phyloP scores from a whole-genome alignment of 2,113 vertebrate genomes.

The Pteropus alecto region DNA sequence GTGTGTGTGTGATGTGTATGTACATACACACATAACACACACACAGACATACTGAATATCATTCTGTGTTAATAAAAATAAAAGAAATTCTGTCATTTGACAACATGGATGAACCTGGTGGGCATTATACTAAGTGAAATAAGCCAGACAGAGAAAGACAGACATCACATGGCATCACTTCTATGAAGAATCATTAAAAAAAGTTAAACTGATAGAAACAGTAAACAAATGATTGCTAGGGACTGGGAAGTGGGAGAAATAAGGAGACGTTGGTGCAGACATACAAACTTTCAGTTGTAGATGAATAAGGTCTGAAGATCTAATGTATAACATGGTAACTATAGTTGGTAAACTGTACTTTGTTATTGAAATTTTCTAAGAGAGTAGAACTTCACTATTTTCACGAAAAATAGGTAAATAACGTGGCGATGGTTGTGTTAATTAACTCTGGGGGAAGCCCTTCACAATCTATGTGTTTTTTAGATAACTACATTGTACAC shows the following conservation, averaged over 20 bases:
- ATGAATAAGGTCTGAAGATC: background rate
- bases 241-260: background rate
- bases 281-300: background rate
- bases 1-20: background rate
- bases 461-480: background rate
- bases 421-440: background rate
- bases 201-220: background rate
- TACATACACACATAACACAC: background rate
- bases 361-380: background rate
- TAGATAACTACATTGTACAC: background rate
- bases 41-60: background rate
- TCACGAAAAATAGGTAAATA: background rate
- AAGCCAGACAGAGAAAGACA: background rate
- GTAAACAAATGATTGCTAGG: background rate
- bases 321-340: background rate
- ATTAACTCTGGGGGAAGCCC: background rate
- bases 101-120: background rate
- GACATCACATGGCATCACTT: background rate
- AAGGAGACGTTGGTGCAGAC: background rate
- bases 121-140: background rate
- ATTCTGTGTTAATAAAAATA: background rate
- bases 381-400: background rate
- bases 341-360: background rate
- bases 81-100: background rate
- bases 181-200: background rate